Base-by-base conservation (phyloP, 1,140 invertebrate genomes). In the Ceratina australensis region DNA sequence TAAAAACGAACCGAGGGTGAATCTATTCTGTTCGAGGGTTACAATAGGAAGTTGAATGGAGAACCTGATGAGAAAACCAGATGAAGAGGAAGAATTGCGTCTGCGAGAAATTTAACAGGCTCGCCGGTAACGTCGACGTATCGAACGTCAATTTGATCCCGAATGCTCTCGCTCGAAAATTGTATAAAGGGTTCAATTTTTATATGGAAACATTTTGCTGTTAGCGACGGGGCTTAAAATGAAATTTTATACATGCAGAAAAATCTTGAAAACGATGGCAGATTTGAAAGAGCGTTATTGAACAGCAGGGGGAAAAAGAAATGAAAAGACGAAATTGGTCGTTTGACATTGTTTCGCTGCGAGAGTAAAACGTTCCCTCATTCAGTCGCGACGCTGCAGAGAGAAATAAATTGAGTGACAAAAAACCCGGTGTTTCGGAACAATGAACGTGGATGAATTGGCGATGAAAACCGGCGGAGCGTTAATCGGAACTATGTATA, bases 401-500 rank as follows among this genome's bases (percentile, higher is more conserved):
- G 56, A 33, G 10, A 67, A 42, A 50, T 47, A 73, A 33, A 52
- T 71, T 50, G 16, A 22, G 57, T n/a, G 47, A 54, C 42, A 15
- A 50, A 74, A 28, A 22, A 0, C 4, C 0, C 1, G 1, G 5
- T 16, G 0, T 28, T 54, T 15, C 4, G 20, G 16, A 52, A 13
- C 18, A 1, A 7, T 4, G 2, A 4, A n/a, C 42, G 22, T 15
- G 12, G 5, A 50, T 12, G 52, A 22, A 52, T 7, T 16, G 24
- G 20, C 16, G 26, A 15, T 0, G n/a, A 5, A 50, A 20, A 61
- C 8, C 20, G 10, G 54, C 24, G 15, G 1, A 24, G 15, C 12
- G 57, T 77, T 83, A 63, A 83, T 83, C 50, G n/a, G 26, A 63
- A 12, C 52, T 13, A 47, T 56, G 42, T 13, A 72, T 54, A 67